Evolutionary conservation across 2,113 vertebrate genomes (phyloP).

Genomic region (Xiphorhynchus elegans): DNA sequence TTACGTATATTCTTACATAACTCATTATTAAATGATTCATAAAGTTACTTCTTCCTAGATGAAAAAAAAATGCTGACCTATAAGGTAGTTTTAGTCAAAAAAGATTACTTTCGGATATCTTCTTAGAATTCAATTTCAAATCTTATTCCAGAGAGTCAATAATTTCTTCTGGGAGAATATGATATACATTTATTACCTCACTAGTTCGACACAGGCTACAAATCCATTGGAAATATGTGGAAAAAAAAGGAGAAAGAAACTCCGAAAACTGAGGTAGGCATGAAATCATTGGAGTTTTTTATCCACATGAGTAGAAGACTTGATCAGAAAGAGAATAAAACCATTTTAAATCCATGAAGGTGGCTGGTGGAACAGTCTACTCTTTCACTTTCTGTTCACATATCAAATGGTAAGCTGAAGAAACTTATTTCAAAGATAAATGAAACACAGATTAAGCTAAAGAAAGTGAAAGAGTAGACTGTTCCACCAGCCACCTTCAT

Average conservation of each 20-base stretch:
- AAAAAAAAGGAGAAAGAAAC: neutral
- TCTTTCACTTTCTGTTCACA: neutral
- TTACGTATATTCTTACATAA: neutral
- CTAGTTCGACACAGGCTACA: neutral
- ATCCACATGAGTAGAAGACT: neutral
- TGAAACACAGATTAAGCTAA: neutral
- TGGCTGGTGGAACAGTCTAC: neutral
- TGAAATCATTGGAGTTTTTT: neutral
- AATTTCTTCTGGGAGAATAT: neutral
- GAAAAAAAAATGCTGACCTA: neutral
- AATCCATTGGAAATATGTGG: neutral
- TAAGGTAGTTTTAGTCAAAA: neutral
- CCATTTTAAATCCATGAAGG: neutral
- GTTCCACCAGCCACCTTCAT: neutral
- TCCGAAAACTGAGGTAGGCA: neutral
- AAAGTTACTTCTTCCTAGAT: neutral
- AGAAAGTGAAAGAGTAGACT: neutral
- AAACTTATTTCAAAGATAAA: neutral
- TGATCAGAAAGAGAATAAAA: neutral
- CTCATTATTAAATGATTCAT: neutral
- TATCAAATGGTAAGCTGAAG: neutral
- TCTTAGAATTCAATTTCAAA: neutral
- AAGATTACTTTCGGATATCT: neutral
- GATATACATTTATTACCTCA: rapidly evolving
- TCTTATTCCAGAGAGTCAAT: neutral